A percentile compares a stretch with the other conserved stretches of the same genome.
These are phyloP conservation scores for Aleiodes sp. DNA, from an alignment of 1,140 invertebrate species.

Conservation along the genomic window DNA sequence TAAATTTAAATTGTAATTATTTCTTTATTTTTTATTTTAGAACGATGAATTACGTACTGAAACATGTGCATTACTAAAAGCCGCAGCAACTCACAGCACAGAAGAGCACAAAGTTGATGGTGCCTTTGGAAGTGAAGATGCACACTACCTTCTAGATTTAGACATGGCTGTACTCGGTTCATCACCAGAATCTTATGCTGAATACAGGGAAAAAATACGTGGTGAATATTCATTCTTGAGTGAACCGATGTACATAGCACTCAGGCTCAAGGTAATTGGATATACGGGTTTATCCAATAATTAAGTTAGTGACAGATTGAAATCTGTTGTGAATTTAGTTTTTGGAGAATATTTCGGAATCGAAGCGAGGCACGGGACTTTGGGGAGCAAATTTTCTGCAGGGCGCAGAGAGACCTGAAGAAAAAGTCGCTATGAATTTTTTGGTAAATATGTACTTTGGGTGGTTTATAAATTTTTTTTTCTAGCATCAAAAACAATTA, in stretches of 20 bases:
- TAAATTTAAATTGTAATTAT: neutral
- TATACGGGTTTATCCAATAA: no score
- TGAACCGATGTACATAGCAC: constrained; percentile 66
- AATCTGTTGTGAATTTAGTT: no score
- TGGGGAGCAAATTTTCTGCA: no score
- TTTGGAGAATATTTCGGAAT: no score
- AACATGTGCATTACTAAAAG: constrained; percentile 66
- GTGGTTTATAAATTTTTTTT: no score
- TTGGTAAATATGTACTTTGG: no score
- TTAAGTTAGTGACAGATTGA: no score
- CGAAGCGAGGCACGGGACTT: no score
- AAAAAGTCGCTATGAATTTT: no score
- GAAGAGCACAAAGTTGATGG: constrained; percentile 70
- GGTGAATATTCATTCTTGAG: constrained; percentile 70
- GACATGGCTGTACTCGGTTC: constrained; percentile 71
- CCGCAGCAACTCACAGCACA: constrained; percentile 69
- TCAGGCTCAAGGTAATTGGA: constrained; percentile 68
- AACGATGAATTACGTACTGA: constrained; percentile 60
- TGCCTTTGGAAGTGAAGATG: constrained; percentile 69
- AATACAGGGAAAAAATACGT: constrained; percentile 66
- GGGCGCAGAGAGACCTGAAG: no score
- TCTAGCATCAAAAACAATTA: no score
- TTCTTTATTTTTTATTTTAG: constrained; percentile 42
- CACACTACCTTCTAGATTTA: constrained; percentile 72
- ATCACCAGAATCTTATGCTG: constrained; percentile 63